These are phyloP conservation scores for Alloscopus bannaensis DNA, from an alignment of 2,888 invertebrate genomes.

Conservation along the genomic window DNA sequence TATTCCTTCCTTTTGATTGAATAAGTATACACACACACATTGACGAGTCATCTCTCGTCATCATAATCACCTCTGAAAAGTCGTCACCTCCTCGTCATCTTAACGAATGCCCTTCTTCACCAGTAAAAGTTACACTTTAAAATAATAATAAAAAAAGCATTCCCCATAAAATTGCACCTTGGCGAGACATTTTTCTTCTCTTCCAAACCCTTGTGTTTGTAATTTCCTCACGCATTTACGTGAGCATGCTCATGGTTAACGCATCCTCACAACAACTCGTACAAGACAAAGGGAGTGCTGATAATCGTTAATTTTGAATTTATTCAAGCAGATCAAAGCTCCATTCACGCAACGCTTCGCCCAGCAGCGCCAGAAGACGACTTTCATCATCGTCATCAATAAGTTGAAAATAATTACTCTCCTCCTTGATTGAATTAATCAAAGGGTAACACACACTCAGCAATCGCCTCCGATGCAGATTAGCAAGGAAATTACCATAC, in stretches of 20 bases:
- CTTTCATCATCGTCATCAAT: slow-evolving; percentile 22
- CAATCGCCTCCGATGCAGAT: slow-evolving; percentile 11
- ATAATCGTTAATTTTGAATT: no score
- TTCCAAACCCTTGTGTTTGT: no score
- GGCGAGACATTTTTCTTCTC: not conserved
- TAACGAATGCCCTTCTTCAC: slow-evolving; percentile 20
- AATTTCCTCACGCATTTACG: no score
- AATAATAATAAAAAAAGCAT: slow-evolving; percentile 36
- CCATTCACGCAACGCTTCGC: no score
- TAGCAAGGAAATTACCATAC: slow-evolving; percentile 3
- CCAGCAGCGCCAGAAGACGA: no score
- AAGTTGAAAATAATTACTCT: slow-evolving; percentile 35
- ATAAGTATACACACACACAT: no score
- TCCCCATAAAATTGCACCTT: not conserved
- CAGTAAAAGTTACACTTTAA: slow-evolving; percentile 22
- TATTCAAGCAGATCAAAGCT: no score
- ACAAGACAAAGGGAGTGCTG: slow-evolving; percentile 19
- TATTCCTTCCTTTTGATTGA: no score
- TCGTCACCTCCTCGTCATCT: slow-evolving; percentile 1
- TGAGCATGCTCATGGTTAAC: no score
- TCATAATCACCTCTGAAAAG: not conserved
- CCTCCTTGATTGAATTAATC: slow-evolving; percentile 3
- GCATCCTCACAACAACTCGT: no score
- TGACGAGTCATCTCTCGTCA: slow-evolving; percentile 4
- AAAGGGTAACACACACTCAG: not conserved